Conservation (phyloP, 1,140 invertebrate genomes). For the Linepithema humile region DNA sequence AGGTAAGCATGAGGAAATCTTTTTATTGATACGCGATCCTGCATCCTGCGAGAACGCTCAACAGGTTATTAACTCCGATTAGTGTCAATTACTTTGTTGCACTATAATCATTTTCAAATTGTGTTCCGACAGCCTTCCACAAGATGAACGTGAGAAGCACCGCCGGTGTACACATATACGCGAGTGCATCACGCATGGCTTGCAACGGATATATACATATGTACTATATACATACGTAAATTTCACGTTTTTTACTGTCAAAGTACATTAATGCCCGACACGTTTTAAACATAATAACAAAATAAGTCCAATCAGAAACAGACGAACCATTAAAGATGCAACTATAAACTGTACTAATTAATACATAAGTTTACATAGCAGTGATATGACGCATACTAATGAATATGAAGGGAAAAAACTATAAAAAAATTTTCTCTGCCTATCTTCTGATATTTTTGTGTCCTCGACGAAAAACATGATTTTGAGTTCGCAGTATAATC, state of each 20-base stretch:
- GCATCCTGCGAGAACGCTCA: conserved; percentile 19
- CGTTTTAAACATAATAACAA: neutral
- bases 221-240: neutral
- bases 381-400: neutral
- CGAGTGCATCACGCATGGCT: neutral
- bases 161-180: neutral
- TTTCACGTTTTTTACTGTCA: conserved; percentile 33
- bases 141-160: conserved; percentile 33
- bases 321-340: neutral
- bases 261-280: conserved; percentile 37
- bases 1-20: neutral
- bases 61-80: conserved; percentile 65
- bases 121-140: neutral
- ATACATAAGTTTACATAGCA: conserved; percentile 3
- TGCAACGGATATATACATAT: neutral
- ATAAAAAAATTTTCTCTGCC: neutral
- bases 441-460: conserved; percentile 23
- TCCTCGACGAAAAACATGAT: conserved; percentile 53
- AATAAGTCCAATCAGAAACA: conserved; percentile 29
- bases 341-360: neutral
- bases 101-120: conserved; percentile 50
- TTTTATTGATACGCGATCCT: conserved; percentile 37
- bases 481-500: neutral
- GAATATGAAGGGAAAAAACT: conserved; percentile 5
- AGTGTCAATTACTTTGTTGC: conserved; percentile 65